A percentile compares a stretch with the other conserved stretches of the same genome.
phyloP scores from a whole-genome alignment of 92 coral and sea anemone species.

The Muricea muricata region DNA sequence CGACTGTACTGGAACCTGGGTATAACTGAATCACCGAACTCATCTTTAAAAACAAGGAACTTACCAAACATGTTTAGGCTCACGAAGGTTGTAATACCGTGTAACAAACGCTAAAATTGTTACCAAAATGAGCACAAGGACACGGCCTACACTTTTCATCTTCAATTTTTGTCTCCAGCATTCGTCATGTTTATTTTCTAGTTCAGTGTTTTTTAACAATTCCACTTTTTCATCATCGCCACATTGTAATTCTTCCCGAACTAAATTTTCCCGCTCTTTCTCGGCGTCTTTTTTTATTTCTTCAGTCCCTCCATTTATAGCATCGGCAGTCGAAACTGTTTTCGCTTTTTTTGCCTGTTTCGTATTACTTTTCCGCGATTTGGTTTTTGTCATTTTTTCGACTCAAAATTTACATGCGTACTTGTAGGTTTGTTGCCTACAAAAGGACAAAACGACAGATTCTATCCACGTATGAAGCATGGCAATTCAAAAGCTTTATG shows the following conservation, averaged over 20 bases:
- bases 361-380: background rate
- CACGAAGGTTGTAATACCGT: conserved; percentile 40
- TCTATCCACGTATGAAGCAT: too few species aligned
- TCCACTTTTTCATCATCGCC: conserved; percentile 18
- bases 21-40: too few species aligned
- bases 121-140: conserved; percentile 32
- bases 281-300: background rate
- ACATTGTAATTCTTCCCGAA: conserved; percentile 15
- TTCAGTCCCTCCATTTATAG: conserved; percentile 3
- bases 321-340: background rate
- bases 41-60: conserved; percentile 22
- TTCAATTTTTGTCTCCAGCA: background rate
- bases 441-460: too few species aligned
- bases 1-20: too few species aligned
- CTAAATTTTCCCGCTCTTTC: conserved; percentile 23
- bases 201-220: background rate
- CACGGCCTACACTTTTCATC: conserved; percentile 15
- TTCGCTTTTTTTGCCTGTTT: background rate
- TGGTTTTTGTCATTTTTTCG: background rate
- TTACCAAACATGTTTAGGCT: conserved; percentile 58
- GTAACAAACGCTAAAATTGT: conserved; percentile 45
- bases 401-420: background rate
- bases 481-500: too few species aligned
- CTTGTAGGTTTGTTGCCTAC: too few species aligned
- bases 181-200: background rate